Base-by-base conservation (phyloP, 1,140 invertebrate species). In the Arctopsyche grandis region DNA sequence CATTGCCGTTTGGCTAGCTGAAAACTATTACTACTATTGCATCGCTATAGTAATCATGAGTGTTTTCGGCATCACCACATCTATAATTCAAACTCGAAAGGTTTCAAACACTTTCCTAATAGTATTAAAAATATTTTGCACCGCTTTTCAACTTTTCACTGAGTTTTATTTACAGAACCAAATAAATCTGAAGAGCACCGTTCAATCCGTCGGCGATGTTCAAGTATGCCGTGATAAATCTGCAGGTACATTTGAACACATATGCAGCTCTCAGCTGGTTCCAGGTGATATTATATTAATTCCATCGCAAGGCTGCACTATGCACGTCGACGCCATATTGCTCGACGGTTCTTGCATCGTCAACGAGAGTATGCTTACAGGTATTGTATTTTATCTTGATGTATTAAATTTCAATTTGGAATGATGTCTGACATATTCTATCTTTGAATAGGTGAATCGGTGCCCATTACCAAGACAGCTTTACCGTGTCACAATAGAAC, bases 281-380 rank as follows among this genome's bases (percentile, higher is more conserved):
- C 98, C 98, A 9, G 98, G 98, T 0, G 98, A 99, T 89, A 89
- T 99, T 9, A 92, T 99, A 48, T 90, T 95, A 75, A 93, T 99
- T 80, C 97, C 98, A 10, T 88, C 92, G 0, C 90, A 92, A 82
- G 97, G 96, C 19, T 95, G 95, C 85, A 90, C 92, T 4, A 93
- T 98, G 91, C 92, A 94, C 81, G 98, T 96, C 87, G 98, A 99
- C 88, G 96, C 96, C 0, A 93, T 97, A 0, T 85, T 99, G 22
- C 88, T 98, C 1, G 91, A 92, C 63, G 97, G 98, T 1, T 94
- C 92, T 76, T 97, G 96, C 82, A 96, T 99, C 82, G 92, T 99
- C 12, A 98, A 99, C 86, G 98, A 99, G 89, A 96, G 95, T 82
- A 98, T 98, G 96, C 90, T 99, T 10, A 99, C 97, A 71, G 96